Evolutionary conservation across 2,113 vertebrate species (phyloP), one percentile per base, ranked within the genome.

Genomic region (Smithornis capensis): DNA sequence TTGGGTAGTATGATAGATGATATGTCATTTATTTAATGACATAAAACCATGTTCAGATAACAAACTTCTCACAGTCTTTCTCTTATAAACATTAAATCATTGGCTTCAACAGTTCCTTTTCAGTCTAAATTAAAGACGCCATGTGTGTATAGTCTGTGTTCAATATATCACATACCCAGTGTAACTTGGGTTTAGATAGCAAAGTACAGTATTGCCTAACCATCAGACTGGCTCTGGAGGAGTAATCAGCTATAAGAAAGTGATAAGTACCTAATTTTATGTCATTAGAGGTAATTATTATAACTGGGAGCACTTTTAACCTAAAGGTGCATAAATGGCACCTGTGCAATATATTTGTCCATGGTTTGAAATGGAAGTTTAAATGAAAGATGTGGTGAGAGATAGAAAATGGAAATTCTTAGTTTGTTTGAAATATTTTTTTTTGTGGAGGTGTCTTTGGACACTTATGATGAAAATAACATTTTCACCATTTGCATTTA

Each of bases 221-320:
- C 76, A 71, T 91, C 47, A 74, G 21, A 16, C 25, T 93, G 25
- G 63, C 65, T 95, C 90, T 76, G 68, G 64, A 57, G 74, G 53
- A 94, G 76, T 49, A 87, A 78, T 85, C 47, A 81, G 23, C 33
- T 87, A 10, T 63, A 67, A 52, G 87, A 95, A 93, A 60, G 91
- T 78, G 17, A 75, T 91, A 40, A 74, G 29, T 55, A 84, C 53
- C 64, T 91, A 79, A 89, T 96, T 95, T 96, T 91, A 33, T 76
- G 37, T 91, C 38, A 75, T 92, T 95, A 88, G 10, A 91, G n/a
- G 12, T 90, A 82, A 89, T 91, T 74, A 64, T 59, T 90, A 31
- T 84, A 77, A 63, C 56, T 78, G 17, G 27, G 53, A 95, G 64
- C 81, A 65, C 44, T 91, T 96, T 92, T 91, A 83, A 92, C 57